Evolutionary conservation across 1,140 invertebrate species (phyloP).

Genomic region (Agraylea sexmaculata): DNA sequence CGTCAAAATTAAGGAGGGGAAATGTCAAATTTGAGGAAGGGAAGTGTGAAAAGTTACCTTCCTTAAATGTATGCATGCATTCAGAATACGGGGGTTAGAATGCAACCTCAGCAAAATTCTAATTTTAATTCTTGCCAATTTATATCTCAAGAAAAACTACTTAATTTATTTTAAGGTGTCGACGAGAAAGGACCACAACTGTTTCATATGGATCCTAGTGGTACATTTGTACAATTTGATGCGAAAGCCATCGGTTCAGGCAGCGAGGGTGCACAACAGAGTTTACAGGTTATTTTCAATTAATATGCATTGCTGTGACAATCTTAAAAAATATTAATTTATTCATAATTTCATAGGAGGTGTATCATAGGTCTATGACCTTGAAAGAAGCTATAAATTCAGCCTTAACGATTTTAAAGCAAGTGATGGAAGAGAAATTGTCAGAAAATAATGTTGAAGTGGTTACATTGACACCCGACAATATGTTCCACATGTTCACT

Average conservation of each 20-base stretch:
- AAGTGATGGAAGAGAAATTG: conserved; percentile 99
- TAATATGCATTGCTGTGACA: not conserved
- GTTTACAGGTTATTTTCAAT: conserved; percentile 51
- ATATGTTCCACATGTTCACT: conserved; percentile 80
- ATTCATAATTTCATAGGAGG: conserved; percentile 47
- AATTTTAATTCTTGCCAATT: too few relatives aligned
- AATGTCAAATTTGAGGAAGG: too few relatives aligned
- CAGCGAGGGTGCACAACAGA: conserved; percentile 97
- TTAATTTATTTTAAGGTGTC: conserved; percentile 46
- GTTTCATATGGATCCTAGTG: conserved; percentile 97
- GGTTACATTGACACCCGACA: conserved; percentile 78
- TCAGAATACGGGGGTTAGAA: too few relatives aligned
- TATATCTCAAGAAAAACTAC: too few relatives aligned
- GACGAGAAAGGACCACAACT: conserved; percentile 78
- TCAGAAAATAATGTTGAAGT: conserved; percentile 97
- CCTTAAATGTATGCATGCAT: too few relatives aligned
- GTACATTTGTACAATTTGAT: conserved; percentile 94
- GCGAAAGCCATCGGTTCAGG: conserved; percentile 99
- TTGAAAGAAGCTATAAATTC: conserved; percentile 90
- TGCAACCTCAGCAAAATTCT: too few relatives aligned
- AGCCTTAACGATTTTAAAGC: conserved; percentile 90
- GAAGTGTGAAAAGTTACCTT: too few relatives aligned
- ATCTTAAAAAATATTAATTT: conserved; percentile 3
- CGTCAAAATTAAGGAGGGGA: too few relatives aligned
- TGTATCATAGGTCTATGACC: conserved; percentile 73